phyloP scores from a whole-genome alignment of 2,113 vertebrate species.

The Misgurnus anguillicaudatus region DNA sequence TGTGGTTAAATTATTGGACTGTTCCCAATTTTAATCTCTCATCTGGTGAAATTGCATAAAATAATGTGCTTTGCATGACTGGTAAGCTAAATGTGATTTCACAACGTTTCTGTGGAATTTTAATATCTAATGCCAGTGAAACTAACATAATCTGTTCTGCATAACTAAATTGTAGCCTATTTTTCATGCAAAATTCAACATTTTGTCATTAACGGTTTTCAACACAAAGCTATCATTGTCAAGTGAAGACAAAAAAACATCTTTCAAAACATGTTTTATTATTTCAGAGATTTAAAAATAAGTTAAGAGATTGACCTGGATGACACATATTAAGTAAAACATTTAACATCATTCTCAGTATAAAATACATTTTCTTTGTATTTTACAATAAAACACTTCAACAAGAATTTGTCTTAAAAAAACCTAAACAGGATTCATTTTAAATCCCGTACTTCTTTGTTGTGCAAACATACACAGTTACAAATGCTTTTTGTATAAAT shows the following conservation, averaged over 20 bases:
- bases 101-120: background rate
- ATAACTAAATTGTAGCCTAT: background rate
- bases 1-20: background rate
- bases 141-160: background rate
- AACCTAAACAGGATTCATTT: constrained; percentile 56
- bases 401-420: constrained; percentile 49
- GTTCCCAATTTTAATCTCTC: background rate
- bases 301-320: constrained; percentile 70
- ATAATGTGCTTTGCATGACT: background rate
- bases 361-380: constrained; percentile 30
- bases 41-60: background rate
- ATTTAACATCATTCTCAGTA: constrained; percentile 48
- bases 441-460: constrained; percentile 45
- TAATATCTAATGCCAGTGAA: background rate
- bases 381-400: constrained; percentile 63
- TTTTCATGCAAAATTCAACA: background rate
- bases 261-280: constrained; percentile 58
- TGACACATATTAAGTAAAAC: constrained; percentile 59
- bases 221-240: background rate
- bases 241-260: constrained; percentile 34
- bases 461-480: constrained; percentile 65
- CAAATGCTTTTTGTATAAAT: constrained; percentile 20
- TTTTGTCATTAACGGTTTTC: background rate
- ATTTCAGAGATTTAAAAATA: constrained; percentile 68
- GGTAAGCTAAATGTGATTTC: background rate